Evolutionary conservation across 1,140 invertebrate genomes (phyloP).

Genomic region (Ceratina japonica): DNA sequence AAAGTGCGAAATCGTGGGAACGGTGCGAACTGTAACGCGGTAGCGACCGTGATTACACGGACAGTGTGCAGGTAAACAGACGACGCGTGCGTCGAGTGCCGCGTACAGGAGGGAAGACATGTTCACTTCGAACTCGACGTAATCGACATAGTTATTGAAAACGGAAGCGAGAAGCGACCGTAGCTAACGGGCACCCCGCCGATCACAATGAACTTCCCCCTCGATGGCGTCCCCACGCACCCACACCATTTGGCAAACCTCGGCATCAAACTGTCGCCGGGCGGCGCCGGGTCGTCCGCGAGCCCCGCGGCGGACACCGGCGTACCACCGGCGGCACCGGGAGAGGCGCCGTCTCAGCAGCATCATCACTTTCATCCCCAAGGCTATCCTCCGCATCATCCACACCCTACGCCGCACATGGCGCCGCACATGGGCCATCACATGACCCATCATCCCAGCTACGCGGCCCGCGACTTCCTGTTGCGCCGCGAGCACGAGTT

Average conservation of each 20-base stretch:
- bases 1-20: background rate
- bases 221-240: constrained; percentile 80
- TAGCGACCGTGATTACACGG: no score
- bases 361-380: constrained; percentile 74
- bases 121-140: no score
- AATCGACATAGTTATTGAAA: no score
- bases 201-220: constrained; percentile 81
- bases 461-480: constrained; percentile 88
- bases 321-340: constrained; percentile 68
- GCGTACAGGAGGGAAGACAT: no score
- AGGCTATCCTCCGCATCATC: constrained; percentile 73
- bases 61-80: no score
- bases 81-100: no score
- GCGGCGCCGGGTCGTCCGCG: constrained; percentile 66
- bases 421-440: constrained; percentile 82
- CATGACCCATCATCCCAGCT: constrained; percentile 82
- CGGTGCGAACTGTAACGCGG: no score
- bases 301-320: constrained; percentile 68
- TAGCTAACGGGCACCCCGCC: background rate
- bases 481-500: constrained; percentile 85
- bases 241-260: constrained; percentile 76
- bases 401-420: constrained; percentile 74
- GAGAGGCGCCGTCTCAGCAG: constrained; percentile 71
- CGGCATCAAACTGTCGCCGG: constrained; percentile 80
- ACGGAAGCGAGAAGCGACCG: no score